Evolutionary conservation across 2,888 invertebrate species (phyloP).

Genomic region (Athalia circularis): DNA sequence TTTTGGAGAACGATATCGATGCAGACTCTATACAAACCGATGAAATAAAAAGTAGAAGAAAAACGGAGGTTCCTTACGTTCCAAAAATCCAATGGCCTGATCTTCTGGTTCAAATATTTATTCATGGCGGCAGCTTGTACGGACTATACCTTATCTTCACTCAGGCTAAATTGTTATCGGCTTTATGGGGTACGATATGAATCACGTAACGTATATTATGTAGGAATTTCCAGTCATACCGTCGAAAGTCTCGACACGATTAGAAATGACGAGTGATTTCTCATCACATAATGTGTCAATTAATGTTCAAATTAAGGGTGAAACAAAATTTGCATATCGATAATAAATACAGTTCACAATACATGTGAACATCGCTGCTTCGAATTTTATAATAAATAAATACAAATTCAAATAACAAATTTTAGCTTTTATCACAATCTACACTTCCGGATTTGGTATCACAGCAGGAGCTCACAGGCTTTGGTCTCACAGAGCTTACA

Average conservation of each 20-base stretch:
- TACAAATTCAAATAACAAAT: conserved; percentile 52
- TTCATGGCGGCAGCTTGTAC: conserved; percentile 83
- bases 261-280: not conserved
- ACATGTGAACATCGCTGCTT: not conserved
- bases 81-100: conserved; percentile 85
- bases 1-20: conserved; percentile 64
- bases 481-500: conserved; percentile 88
- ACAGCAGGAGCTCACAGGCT: conserved; percentile 88
- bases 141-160: conserved; percentile 82
- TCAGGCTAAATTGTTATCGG: conserved; percentile 79
- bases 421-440: conserved; percentile 79
- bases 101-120: conserved; percentile 80
- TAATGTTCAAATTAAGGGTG: not conserved
- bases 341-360: not conserved
- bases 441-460: conserved; percentile 87
- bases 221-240: not conserved
- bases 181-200: conserved; percentile 82
- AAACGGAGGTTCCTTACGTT: conserved; percentile 72
- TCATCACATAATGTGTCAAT: no score
- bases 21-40: conserved; percentile 73
- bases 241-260: conserved; percentile 20
- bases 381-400: not conserved
- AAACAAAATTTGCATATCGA: not conserved
- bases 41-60: conserved; percentile 66
- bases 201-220: not conserved